phyloP scores from a whole-genome alignment of 2,797 vertebrate genomes.

The Hapalemur alaotrensis region DNA sequence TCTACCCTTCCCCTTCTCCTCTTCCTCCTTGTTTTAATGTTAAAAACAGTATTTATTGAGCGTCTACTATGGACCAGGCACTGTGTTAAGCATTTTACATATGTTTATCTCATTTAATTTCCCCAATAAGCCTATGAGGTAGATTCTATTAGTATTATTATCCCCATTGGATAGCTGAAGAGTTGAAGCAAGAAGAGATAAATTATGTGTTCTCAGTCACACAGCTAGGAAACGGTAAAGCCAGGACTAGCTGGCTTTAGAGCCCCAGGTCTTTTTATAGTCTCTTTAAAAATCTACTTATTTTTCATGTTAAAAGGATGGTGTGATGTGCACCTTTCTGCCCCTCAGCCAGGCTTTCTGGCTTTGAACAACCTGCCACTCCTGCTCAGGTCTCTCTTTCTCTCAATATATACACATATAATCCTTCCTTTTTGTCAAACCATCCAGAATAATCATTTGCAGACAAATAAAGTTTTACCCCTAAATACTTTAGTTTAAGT shows the following conservation, averaged over 20 bases:
- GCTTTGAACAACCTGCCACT: no score
- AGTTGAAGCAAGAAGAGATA: not conserved
- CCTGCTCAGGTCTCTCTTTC: not conserved
- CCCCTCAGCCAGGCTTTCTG: not conserved
- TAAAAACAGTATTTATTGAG: not conserved
- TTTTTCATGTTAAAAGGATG: not conserved
- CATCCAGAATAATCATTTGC: not conserved
- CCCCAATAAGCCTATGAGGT: not conserved
- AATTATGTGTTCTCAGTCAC: not conserved
- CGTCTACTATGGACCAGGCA: no score
- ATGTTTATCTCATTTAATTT: not conserved
- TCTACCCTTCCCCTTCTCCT: not conserved
- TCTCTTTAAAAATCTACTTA: not conserved
- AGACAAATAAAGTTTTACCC: not conserved
- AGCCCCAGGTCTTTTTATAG: not conserved
- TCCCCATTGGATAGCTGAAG: not conserved
- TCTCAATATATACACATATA: not conserved
- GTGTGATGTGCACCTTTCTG: no score
- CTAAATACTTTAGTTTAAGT: not conserved
- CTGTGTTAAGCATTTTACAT: not conserved
- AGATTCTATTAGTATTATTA: not conserved
- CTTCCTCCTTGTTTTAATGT: not conserved
- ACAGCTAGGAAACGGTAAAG: not conserved
- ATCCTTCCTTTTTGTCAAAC: not conserved
- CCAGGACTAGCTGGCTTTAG: not conserved